Percentiles rank a stretch among this genome's conserved stretches.
phyloP scores from a whole-genome alignment of 2,888 invertebrate species.

The Nomada fabriciana region DNA sequence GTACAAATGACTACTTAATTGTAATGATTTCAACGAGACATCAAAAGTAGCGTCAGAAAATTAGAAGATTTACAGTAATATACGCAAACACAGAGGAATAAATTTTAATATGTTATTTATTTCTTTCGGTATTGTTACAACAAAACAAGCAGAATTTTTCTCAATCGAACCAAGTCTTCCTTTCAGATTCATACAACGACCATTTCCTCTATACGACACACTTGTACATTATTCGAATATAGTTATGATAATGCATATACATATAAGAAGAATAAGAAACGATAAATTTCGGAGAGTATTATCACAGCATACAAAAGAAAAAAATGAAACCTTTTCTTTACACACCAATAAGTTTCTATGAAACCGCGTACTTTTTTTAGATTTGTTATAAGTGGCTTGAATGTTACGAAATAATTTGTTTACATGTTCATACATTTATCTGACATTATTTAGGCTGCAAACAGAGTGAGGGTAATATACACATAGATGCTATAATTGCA shows the following conservation, averaged over 20 bases:
- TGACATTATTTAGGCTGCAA: constrained; percentile 18
- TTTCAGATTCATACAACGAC: background rate
- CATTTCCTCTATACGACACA: background rate
- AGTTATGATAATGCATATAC: background rate
- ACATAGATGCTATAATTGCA: background rate
- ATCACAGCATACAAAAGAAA: constrained; percentile 16
- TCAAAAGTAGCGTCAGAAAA: background rate
- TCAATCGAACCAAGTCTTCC: background rate
- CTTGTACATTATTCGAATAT: background rate
- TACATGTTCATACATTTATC: constrained; percentile 10
- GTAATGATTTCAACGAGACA: background rate
- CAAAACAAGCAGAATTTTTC: constrained; percentile 9
- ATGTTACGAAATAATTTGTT: constrained; percentile 17
- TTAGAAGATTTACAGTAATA: background rate
- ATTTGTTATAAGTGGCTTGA: constrained; percentile 3
- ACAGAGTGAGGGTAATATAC: constrained; percentile 2
- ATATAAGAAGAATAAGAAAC: background rate
- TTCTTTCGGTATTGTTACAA: constrained; percentile 16
- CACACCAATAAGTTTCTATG: constrained; percentile 2
- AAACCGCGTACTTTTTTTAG: constrained; percentile 30
- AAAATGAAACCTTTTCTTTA: constrained; percentile 10
- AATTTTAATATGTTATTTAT: constrained; percentile 14
- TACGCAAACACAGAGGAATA: background rate
- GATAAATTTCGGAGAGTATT: constrained; percentile 4
- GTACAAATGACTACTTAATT: background rate